phyloP scores from a whole-genome alignment of 2,113 vertebrate species.

The Condylura cristata region DNA sequence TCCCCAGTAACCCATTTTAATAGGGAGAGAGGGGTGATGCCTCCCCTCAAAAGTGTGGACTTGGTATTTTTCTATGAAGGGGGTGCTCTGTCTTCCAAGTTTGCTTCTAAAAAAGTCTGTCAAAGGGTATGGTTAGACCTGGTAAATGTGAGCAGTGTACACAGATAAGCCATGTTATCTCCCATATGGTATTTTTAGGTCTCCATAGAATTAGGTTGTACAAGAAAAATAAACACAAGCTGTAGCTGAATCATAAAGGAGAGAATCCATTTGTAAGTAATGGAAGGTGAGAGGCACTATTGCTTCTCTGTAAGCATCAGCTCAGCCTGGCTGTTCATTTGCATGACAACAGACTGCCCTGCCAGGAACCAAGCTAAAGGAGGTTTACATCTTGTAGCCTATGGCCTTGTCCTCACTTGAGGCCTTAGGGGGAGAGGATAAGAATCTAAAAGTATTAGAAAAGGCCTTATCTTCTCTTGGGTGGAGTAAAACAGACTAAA shows the following conservation, averaged over 20 bases:
- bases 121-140: slow-evolving; percentile 18
- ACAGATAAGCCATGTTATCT: slow-evolving; percentile 15
- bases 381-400: background rate
- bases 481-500: slow-evolving; percentile 18
- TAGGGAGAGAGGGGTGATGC: background rate
- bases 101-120: slow-evolving; percentile 44
- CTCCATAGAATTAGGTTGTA: slow-evolving; percentile 35
- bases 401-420: background rate
- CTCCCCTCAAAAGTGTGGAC: slow-evolving; percentile 20
- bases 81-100: slow-evolving; percentile 32
- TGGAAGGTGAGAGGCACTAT: background rate
- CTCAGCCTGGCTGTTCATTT: background rate
- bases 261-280: slow-evolving; percentile 39
- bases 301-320: background rate
- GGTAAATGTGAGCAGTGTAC: background rate
- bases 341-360: background rate
- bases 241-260: slow-evolving; percentile 54
- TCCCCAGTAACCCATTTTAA: slow-evolving; percentile 34
- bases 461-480: slow-evolving; percentile 50
- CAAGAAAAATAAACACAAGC: slow-evolving; percentile 60
- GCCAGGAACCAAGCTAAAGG: background rate
- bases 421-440: background rate
- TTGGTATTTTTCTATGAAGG: background rate
- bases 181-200: slow-evolving; percentile 17
- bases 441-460: slow-evolving; percentile 61